A percentile compares a stretch with the other conserved stretches of the same genome.
These are phyloP conservation scores for Tetramorium bicarinatum DNA, from an alignment of 2,888 invertebrate species.

Conservation along the genomic window DNA sequence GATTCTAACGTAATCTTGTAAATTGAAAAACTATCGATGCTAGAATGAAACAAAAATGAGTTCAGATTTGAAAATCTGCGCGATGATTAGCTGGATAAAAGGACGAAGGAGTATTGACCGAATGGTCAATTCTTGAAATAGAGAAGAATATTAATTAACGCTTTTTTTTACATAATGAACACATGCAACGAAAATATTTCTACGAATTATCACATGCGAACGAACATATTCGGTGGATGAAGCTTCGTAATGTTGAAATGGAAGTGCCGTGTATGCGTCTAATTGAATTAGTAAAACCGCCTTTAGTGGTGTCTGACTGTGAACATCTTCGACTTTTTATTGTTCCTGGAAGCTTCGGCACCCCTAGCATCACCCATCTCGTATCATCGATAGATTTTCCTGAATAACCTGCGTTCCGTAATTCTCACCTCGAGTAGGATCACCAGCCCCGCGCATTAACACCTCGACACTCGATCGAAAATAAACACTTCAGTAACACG, in stretches of 20 bases:
- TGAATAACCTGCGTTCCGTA: constrained; percentile 71
- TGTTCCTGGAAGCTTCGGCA: constrained; percentile 68
- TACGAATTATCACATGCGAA: constrained; percentile 66
- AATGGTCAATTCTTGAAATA: background rate
- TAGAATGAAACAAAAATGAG: background rate
- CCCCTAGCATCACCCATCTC: constrained; percentile 59
- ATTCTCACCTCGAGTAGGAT: constrained; percentile 78
- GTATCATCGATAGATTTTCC: constrained; percentile 72
- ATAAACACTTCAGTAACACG: constrained; percentile 74
- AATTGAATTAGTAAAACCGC: constrained; percentile 77
- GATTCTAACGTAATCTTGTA: background rate
- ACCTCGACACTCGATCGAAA: constrained; percentile 79
- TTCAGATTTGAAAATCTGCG: background rate
- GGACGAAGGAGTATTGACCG: background rate
- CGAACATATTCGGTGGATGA: constrained; percentile 42
- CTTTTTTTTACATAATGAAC: background rate
- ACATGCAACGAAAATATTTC: constrained; percentile 29
- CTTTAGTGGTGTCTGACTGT: constrained; percentile 53
- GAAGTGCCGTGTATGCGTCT: constrained; percentile 73
- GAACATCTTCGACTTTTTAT: constrained; percentile 67
- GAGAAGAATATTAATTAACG: constrained; percentile 59
- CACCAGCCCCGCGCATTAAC: constrained; percentile 77
- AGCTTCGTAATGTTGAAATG: constrained; percentile 59
- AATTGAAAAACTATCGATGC: background rate
- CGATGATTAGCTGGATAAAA: constrained; percentile 11